A percentile compares a stretch with the other conserved stretches of the same genome.
These are phyloP conservation scores for Drosophila longiperda DNA, from an alignment of 2,888 invertebrate species.

Conservation along the genomic window DNA sequence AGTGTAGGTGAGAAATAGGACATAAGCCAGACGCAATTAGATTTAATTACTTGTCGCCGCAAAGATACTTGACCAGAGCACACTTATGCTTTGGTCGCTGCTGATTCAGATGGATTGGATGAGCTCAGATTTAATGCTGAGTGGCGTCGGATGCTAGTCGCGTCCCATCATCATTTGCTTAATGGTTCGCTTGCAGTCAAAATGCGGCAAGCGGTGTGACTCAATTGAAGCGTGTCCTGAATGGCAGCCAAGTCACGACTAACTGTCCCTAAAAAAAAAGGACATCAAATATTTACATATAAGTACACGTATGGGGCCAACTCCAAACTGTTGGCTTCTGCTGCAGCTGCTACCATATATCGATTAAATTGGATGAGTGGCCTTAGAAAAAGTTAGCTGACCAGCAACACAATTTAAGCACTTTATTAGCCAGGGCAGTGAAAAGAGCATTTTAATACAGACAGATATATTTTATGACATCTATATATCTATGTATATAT, in stretches of 20 bases:
- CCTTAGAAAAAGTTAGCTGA: conserved; percentile 51
- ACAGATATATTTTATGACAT: conserved; percentile 9
- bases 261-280: conserved; percentile 43
- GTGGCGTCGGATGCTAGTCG: conserved; percentile 35
- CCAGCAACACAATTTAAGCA: conserved; percentile 58
- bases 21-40: conserved; percentile 64
- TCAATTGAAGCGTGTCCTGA: conserved; percentile 70
- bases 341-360: conserved; percentile 47
- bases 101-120: conserved; percentile 68
- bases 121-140: conserved; percentile 59
- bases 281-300: conserved; percentile 63
- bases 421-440: conserved; percentile 55
- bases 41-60: conserved; percentile 76
- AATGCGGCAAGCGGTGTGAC: conserved; percentile 9
- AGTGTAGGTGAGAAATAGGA: conserved; percentile 8
- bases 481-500: conserved; percentile 2
- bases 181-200: conserved; percentile 38
- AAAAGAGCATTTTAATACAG: conserved; percentile 53
- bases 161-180: conserved; percentile 33
- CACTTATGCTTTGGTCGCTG: conserved; percentile 13
- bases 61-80: conserved; percentile 53
- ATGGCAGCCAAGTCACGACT: conserved; percentile 53
- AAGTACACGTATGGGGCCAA: conserved; percentile 13
- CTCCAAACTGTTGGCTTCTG: conserved; percentile 54
- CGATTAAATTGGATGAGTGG: conserved; percentile 65